phyloP scores from a whole-genome alignment of 2,888 invertebrate species.

The Diarsia dahlii region DNA sequence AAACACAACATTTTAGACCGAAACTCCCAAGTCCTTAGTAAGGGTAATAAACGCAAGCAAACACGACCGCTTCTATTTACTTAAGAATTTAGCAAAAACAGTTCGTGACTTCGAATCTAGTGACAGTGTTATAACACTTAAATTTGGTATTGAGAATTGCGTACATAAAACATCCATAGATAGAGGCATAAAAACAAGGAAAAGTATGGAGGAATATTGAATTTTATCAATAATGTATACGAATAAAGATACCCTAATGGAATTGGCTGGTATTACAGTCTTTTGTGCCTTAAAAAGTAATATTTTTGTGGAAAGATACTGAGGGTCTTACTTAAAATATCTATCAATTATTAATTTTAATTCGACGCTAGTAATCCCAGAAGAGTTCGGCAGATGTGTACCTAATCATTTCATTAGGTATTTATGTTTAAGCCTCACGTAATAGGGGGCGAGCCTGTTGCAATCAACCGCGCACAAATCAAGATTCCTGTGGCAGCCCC shows the following conservation, averaged over 20 bases:
- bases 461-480: background rate
- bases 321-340: background rate
- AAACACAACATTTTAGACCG: background rate
- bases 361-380: background rate
- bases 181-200: slow-evolving; percentile 32
- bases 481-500: background rate
- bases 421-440: background rate
- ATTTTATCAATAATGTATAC: slow-evolving; percentile 28
- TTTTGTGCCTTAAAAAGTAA: background rate
- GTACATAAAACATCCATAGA: slow-evolving; percentile 29
- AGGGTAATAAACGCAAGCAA: slow-evolving; percentile 31
- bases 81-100: slow-evolving; percentile 65
- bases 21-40: slow-evolving; percentile 19
- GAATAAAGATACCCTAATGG: slow-evolving; percentile 20
- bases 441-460: background rate
- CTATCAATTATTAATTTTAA: background rate
- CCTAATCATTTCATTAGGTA: background rate
- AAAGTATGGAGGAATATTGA: slow-evolving; percentile 31
- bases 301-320: background rate
- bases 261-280: slow-evolving; percentile 15
- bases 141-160: slow-evolving; percentile 43
- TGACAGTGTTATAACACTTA: slow-evolving; percentile 61
- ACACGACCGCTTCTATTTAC: slow-evolving; percentile 64
- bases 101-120: slow-evolving; percentile 69
- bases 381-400: background rate